Base-by-base conservation (phyloP, 1,140 invertebrate species). In the Whitmania pigra region DNA sequence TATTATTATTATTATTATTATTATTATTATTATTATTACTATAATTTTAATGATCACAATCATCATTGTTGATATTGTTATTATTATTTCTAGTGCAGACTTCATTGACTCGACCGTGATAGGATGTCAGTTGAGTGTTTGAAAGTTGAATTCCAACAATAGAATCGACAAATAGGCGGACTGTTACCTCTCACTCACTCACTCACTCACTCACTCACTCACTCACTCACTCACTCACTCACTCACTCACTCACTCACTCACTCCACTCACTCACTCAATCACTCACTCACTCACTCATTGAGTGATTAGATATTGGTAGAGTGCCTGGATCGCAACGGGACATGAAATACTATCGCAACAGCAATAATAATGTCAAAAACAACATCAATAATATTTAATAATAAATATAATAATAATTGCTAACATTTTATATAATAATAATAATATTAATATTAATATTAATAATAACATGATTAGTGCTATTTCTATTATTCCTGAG, bases 131-230 rank as follows among this genome's bases (percentile, higher is more conserved):
- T 53, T 49, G 53, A 29, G 31, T 49, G 53, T 25, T 71, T 49
- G 53, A 29, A 43, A 31, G 53, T 25, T 71, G 29, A 71, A 18
- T 71, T 60, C 27, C 57, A 6, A 29, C 17, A 5, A 15, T 22
- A 6, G n/a, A 4, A 4, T 60, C 57, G 27, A 29, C 27, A 22
- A 60, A 29, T 60, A 22, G 27, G n/a, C 27, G 57, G 5, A 17
- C 27, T 49, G 53, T 20, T 22, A 17, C 53, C 69, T 60, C 29
- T 71, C 69, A 71, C 17, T 69, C 67, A 69, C 67, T 69, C 67
- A 69, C 67, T 69, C 67, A 69, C 67, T 69, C 67, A 69, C 67
- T 69, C 67, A 60, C 68, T 22, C 57, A 60, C 57, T 60, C 57
- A 69, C 67, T 69, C 57, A 60, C n/a, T 60, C 57, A 60, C n/a